A percentile compares a stretch with the other conserved stretches of the same genome.
phyloP scores from a whole-genome alignment of 2,797 vertebrate genomes.

The Linurgus olivaceus region DNA sequence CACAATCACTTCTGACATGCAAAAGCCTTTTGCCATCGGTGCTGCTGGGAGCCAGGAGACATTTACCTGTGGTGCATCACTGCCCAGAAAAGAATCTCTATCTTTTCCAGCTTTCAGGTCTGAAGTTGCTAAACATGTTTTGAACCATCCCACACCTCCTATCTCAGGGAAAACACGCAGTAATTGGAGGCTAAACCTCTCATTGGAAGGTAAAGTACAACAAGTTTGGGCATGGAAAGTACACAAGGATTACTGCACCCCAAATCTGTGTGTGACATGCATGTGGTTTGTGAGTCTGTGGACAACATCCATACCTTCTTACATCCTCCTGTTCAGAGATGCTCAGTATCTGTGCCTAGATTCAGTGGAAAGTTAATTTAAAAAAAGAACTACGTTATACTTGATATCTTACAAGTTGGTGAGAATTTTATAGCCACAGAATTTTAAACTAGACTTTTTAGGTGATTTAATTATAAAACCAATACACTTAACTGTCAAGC shows the following conservation, averaged over 20 bases:
- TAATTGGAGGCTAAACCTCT: neutral
- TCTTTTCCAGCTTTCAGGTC: neutral
- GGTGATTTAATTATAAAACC: neutral
- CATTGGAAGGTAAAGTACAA: neutral
- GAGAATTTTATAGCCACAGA: neutral
- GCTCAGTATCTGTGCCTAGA: neutral
- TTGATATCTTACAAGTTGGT: neutral
- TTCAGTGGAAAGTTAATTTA: neutral
- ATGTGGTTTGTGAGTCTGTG: neutral
- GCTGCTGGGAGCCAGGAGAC: accelerated
- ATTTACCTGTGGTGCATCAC: neutral
- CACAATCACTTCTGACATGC: neutral
- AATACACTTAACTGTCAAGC: neutral
- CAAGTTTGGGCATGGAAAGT: neutral
- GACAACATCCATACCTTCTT: neutral
- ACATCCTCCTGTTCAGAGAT: neutral
- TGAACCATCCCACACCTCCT: neutral
- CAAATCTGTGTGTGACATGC: neutral
- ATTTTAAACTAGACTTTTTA: neutral
- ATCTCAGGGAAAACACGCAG: neutral
- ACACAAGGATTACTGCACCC: neutral
- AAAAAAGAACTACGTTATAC: accelerated
- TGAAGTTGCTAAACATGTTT: neutral
- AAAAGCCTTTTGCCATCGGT: neutral
- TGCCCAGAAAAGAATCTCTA: neutral